These are phyloP conservation scores for Poecilia velifera DNA, from an alignment of 2,797 vertebrate genomes.

Conservation along the genomic window DNA sequence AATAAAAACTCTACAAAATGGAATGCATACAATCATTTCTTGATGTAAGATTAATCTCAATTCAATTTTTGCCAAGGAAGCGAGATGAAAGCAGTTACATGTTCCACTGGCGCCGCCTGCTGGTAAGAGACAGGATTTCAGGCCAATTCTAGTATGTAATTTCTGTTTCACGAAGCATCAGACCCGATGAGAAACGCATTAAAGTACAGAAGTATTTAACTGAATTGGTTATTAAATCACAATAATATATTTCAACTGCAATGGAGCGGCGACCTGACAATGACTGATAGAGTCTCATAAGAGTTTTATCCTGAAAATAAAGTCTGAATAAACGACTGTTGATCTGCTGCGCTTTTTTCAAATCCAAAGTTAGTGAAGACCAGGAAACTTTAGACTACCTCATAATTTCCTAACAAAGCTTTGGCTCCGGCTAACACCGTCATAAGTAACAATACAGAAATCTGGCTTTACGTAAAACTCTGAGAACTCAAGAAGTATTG, in stretches of 20 bases:
- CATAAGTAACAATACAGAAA: neutral
- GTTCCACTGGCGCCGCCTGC: conserved; percentile 5
- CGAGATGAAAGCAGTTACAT: neutral
- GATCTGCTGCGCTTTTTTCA: neutral
- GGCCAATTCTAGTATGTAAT: neutral
- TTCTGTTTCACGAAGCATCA: neutral
- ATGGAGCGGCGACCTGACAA: no score
- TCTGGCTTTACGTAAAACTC: neutral
- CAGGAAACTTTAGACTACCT: neutral
- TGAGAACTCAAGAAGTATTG: neutral
- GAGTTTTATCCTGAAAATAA: no score
- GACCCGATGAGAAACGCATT: neutral
- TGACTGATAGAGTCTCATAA: no score
- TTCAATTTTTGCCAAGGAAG: neutral
- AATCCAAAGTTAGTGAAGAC: neutral
- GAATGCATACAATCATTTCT: rapidly evolving
- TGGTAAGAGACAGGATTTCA: neutral
- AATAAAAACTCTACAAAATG: neutral
- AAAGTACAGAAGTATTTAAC: neutral
- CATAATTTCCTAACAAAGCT: neutral
- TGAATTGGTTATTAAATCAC: neutral
- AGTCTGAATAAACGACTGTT: neutral
- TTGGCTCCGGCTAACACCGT: neutral
- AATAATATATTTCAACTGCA: neutral
- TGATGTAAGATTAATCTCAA: neutral